These are phyloP conservation scores for Lathronympha strigana DNA, from an alignment of 2,888 invertebrate species.

Conservation along the genomic window DNA sequence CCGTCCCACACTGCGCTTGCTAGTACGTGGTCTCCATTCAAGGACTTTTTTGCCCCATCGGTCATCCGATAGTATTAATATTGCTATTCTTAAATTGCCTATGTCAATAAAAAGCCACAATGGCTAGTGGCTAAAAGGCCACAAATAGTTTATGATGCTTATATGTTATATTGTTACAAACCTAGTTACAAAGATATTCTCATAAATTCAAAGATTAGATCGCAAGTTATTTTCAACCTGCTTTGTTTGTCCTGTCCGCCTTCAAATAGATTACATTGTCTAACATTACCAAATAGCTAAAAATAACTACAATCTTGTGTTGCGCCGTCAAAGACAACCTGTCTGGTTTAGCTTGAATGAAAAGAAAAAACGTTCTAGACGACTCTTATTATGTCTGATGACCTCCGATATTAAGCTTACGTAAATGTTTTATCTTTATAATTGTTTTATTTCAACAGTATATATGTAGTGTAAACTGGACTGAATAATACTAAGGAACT, in stretches of 20 bases:
- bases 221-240: conserved; percentile 10
- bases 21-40: too few relatives aligned
- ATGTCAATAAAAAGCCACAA: too few relatives aligned
- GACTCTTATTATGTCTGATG: conserved; percentile 2
- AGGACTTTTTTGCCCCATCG: too few relatives aligned
- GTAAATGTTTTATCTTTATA: neutral
- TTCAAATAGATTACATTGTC: conserved; percentile 28
- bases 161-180: too few relatives aligned
- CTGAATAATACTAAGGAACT: too few relatives aligned
- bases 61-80: too few relatives aligned
- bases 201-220: neutral
- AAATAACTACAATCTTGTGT: conserved; percentile 19
- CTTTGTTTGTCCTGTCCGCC: conserved; percentile 21
- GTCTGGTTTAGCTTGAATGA: conserved; percentile 12
- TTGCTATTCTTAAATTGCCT: too few relatives aligned
- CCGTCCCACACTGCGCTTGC: too few relatives aligned
- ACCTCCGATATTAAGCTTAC: conserved; percentile 6
- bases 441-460: too few relatives aligned
- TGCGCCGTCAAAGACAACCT: conserved; percentile 14
- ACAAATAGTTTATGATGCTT: too few relatives aligned
- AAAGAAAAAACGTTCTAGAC: conserved; percentile 6
- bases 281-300: conserved; percentile 19
- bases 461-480: too few relatives aligned
- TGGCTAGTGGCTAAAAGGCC: too few relatives aligned
- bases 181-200: neutral